These are phyloP conservation scores for Corynorhinus townsendii DNA, from an alignment of 2,113 vertebrate species.

Conservation along the genomic window DNA sequence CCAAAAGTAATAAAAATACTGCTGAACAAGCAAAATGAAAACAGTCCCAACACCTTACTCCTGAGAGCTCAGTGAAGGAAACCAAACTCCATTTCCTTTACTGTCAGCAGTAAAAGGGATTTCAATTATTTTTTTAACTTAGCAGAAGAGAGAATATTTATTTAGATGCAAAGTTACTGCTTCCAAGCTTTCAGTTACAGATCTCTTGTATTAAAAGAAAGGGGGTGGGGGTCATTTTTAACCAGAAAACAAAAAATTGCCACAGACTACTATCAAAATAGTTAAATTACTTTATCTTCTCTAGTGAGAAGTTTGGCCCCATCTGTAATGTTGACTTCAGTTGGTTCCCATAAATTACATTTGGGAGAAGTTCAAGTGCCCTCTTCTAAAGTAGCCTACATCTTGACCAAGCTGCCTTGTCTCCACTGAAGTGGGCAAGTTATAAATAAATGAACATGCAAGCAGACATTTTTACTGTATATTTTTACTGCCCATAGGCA, in stretches of 20 bases:
- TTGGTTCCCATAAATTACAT: neutral
- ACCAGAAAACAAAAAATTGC: neutral
- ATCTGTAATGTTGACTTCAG: neutral
- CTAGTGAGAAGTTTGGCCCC: neutral
- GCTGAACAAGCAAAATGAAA: neutral
- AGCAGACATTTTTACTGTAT: neutral
- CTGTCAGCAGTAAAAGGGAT: neutral
- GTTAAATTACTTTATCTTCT: neutral
- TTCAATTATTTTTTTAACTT: neutral
- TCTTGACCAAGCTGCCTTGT: neutral
- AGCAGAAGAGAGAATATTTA: neutral
- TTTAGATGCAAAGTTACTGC: neutral
- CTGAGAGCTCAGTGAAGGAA: neutral
- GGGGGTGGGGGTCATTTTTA: accelerated
- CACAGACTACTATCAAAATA: neutral
- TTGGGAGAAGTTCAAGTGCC: neutral
- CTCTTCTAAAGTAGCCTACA: neutral
- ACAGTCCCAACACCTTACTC: neutral
- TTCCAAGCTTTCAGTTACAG: neutral
- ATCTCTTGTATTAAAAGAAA: neutral
- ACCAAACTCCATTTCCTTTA: neutral
- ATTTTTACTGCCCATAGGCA: neutral
- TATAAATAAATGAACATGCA: neutral
- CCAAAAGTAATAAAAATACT: neutral
- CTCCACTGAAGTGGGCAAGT: neutral